phyloP scores from a whole-genome alignment of 2,113 vertebrate species.

The Tamias sibiricus region DNA sequence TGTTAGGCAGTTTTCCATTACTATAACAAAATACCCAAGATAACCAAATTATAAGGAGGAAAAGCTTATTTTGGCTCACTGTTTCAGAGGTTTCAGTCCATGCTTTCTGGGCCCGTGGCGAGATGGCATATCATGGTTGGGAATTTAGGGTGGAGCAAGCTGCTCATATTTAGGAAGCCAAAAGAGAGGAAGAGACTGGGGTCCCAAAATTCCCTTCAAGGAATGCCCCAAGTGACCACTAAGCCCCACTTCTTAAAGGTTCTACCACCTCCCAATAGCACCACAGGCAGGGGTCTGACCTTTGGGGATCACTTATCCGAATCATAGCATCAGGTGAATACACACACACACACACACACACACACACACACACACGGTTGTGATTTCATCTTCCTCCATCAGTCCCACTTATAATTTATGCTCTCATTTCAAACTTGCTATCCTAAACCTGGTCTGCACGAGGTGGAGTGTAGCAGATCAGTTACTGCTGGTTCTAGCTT shows the following conservation, averaged over 20 bases:
- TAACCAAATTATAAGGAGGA: not conserved
- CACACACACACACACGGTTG: fast-evolving
- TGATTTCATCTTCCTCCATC: not conserved
- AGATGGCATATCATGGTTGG: not conserved
- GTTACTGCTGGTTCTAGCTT: not conserved
- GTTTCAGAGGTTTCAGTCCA: not conserved
- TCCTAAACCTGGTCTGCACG: not conserved
- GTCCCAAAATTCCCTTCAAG: too few relatives aligned
- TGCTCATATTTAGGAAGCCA: not conserved
- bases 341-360: too few relatives aligned
- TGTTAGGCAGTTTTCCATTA: not conserved
- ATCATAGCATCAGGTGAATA: not conserved
- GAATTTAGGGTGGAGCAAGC: not conserved
- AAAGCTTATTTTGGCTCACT: not conserved
- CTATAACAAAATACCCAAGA: not conserved
- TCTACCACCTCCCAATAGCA: not conserved
- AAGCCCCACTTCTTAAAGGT: not conserved
- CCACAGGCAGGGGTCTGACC: not conserved
- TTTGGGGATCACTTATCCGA: not conserved
- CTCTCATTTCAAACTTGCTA: not conserved
- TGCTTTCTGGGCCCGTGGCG: not conserved
- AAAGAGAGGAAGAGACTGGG: not conserved
- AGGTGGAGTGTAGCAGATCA: not conserved
- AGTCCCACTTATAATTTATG: not conserved
- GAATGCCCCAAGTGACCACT: not conserved